Evolutionary conservation across 2,888 invertebrate genomes (phyloP).

Genomic region (Podabrus alpinus): DNA sequence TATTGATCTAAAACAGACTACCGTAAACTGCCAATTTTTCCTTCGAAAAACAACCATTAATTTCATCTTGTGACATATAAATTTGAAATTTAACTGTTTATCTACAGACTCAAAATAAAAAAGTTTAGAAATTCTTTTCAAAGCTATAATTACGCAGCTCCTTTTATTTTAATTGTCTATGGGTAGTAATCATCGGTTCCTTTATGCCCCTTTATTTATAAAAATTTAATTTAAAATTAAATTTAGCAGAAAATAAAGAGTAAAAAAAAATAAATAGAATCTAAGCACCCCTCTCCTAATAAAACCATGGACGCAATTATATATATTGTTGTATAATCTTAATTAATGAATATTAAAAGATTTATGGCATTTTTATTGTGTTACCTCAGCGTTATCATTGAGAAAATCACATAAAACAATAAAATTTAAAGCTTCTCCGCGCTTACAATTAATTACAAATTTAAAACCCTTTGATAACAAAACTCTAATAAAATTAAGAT

Average conservation of each 20-base stretch:
- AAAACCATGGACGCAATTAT: background rate
- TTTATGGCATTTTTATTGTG: background rate
- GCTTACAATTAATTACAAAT: background rate
- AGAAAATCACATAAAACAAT: background rate
- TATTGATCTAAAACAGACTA: background rate
- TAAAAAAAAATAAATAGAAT: background rate
- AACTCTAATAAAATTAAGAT: background rate
- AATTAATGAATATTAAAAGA: background rate
- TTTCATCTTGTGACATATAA: slow-evolving; percentile 1
- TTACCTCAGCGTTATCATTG: background rate
- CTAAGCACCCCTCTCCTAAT: background rate
- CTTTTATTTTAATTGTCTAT: slow-evolving; percentile 1
- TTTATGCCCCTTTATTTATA: background rate
- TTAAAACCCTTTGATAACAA: background rate
- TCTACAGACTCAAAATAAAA: background rate
- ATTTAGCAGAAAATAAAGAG: background rate
- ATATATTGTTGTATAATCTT: background rate
- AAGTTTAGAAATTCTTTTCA: background rate
- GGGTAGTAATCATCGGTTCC: background rate
- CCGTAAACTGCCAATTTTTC: slow-evolving; percentile 3
- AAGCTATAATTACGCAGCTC: slow-evolving; percentile 3
- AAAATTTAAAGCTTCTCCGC: background rate
- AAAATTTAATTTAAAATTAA: background rate
- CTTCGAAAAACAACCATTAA: background rate
- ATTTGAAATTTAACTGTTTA: slow-evolving; percentile 1